A percentile compares a stretch with the other conserved stretches of the same genome.
Evolutionary conservation across 2,113 vertebrate species (phyloP).

Genomic region (Sinocyclocheilus anophthalmus): DNA sequence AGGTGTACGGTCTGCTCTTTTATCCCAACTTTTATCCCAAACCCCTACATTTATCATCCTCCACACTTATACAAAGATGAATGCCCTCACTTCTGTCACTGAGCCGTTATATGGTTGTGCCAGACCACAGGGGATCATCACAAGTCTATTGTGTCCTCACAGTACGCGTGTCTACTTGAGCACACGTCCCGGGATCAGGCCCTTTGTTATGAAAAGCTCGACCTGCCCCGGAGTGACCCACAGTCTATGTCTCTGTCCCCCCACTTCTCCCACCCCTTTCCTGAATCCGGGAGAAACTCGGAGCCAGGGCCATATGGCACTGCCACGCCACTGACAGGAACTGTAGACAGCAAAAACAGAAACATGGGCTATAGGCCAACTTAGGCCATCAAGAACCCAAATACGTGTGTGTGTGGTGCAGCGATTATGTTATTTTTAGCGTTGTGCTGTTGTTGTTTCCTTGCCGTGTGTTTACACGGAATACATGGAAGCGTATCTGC

Average conservation of each 20-base stretch:
- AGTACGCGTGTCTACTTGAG: constrained; percentile 19
- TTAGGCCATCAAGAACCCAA: constrained; percentile 17
- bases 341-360: constrained; percentile 21
- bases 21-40: neutral
- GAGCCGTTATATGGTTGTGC: constrained; percentile 29
- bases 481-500: constrained; percentile 15
- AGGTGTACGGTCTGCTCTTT: constrained; percentile 14
- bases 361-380: constrained; percentile 5
- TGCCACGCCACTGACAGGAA: constrained; percentile 24
- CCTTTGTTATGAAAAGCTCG: constrained; percentile 51
- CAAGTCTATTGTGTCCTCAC: constrained; percentile 44
- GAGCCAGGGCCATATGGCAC: constrained; percentile 45
- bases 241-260: constrained; percentile 5
- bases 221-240: constrained; percentile 49
- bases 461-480: neutral
- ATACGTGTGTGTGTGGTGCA: neutral
- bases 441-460: neutral
- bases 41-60: constrained; percentile 19
- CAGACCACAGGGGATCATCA: constrained; percentile 43
- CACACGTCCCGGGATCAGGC: constrained; percentile 39
- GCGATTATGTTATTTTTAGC: constrained; percentile 19
- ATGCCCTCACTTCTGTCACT: constrained; percentile 15
- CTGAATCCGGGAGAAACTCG: constrained; percentile 16
- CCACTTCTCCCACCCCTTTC: constrained; percentile 5
- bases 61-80: constrained; percentile 18